Evolutionary conservation across 2,888 invertebrate genomes (phyloP).

Genomic region (Drosophila fungiperda): DNA sequence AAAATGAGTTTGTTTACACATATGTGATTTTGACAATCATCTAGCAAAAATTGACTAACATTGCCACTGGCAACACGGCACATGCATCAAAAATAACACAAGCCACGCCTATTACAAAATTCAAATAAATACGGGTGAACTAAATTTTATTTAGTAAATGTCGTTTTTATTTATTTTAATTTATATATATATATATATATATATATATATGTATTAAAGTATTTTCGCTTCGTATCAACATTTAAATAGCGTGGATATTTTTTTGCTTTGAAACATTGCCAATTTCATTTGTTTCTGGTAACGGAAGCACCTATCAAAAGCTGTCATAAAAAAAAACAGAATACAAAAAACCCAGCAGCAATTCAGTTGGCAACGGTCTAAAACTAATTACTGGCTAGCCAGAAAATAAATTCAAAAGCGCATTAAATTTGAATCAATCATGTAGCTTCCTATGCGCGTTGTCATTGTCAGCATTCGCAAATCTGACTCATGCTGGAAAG

Average conservation of each 20-base stretch:
- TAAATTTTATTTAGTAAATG: background rate
- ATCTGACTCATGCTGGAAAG: conserved; percentile 24
- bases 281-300: conserved; percentile 37
- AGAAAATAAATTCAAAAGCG: conserved; percentile 44
- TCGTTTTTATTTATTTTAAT: background rate
- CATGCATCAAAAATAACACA: background rate
- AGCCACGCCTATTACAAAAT: conserved; percentile 14
- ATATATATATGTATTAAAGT: background rate
- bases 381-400: conserved; percentile 65
- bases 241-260: conserved; percentile 6
- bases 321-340: conserved; percentile 27
- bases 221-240: conserved; percentile 2
- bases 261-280: conserved; percentile 57
- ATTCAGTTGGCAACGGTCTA: conserved; percentile 60
- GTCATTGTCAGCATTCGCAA: conserved; percentile 50
- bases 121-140: background rate
- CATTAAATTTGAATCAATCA: conserved; percentile 77
- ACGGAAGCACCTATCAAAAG: conserved; percentile 69
- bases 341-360: background rate
- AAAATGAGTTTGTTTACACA: conserved; percentile 67
- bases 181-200: background rate
- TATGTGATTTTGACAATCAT: conserved; percentile 65
- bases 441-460: conserved; percentile 38
- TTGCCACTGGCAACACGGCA: conserved; percentile 26
- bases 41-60: conserved; percentile 48